Conservation (phyloP, 2,888 invertebrate genomes). For the Quadriops clusia region DNA sequence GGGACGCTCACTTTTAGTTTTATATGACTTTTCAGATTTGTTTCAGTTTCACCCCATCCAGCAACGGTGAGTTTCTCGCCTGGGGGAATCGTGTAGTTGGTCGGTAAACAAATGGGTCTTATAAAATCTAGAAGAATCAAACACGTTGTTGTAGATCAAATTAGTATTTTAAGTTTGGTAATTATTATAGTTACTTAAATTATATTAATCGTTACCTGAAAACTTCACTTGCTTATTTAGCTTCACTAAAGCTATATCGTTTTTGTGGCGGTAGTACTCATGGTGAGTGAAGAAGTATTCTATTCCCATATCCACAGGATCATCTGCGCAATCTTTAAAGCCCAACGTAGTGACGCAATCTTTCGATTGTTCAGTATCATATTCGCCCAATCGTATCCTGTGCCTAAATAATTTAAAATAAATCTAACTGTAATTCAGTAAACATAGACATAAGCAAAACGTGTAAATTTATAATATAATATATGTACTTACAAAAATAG, state of each 20-base stretch:
- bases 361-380: slow-evolving; percentile 45
- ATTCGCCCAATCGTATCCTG: slow-evolving; percentile 52
- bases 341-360: slow-evolving; percentile 44
- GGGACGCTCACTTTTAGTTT: slow-evolving; percentile 33
- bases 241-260: slow-evolving; percentile 39
- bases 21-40: slow-evolving; percentile 14
- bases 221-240: slow-evolving; percentile 36
- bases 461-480: too few species aligned
- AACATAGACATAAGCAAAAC: too few species aligned
- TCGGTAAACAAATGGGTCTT: slow-evolving; percentile 27
- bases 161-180: too few species aligned
- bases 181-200: too few species aligned
- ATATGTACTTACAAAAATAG: too few species aligned
- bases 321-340: slow-evolving; percentile 29
- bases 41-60: slow-evolving; percentile 34
- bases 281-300: slow-evolving; percentile 31
- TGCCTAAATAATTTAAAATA: too few species aligned
- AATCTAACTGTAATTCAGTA: too few species aligned
- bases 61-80: slow-evolving; percentile 29
- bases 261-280: slow-evolving; percentile 25
- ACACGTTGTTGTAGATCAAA: too few species aligned
- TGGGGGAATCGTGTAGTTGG: too few species aligned
- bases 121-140: too few species aligned
- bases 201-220: too few species aligned
- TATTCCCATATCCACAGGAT: slow-evolving; percentile 29